These are phyloP conservation scores for Trachymyrmex cornetzi DNA, from an alignment of 1,140 invertebrate genomes.

Conservation along the genomic window DNA sequence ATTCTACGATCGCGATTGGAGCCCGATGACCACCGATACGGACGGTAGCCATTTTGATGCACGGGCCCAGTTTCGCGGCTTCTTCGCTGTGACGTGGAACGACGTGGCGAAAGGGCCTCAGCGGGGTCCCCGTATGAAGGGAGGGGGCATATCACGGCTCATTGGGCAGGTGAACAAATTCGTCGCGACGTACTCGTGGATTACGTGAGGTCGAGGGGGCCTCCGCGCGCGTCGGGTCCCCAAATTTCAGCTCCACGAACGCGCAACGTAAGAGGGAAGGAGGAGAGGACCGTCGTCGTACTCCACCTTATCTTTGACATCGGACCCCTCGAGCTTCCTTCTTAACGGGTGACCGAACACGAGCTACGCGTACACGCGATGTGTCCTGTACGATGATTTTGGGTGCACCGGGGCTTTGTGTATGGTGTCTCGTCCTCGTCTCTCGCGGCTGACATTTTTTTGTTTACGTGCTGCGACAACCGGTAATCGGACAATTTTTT, in stretches of 20 bases:
- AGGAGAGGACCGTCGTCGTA: conserved; percentile 60
- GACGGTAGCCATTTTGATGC: conserved; percentile 72
- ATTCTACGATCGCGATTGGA: not conserved
- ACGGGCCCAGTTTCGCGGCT: conserved; percentile 68
- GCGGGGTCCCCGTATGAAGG: not conserved
- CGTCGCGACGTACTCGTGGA: conserved; percentile 81
- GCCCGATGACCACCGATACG: conserved; percentile 62
- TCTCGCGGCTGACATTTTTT: conserved; percentile 6
- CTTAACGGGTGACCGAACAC: conserved; percentile 80
- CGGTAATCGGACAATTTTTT: conserved; percentile 20
- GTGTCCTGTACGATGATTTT: conserved; percentile 47
- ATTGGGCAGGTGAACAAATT: conserved; percentile 80
- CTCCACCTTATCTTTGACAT: conserved; percentile 79
- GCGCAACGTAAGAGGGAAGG: conserved; percentile 24
- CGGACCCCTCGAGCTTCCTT: conserved; percentile 78
- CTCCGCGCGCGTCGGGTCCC: conserved; percentile 63
- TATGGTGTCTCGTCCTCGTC: conserved; percentile 18
- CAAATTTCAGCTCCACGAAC: conserved; percentile 66
- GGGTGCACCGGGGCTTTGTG: conserved; percentile 20
- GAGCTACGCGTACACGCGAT: conserved; percentile 68
- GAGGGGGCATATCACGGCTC: conserved; percentile 77
- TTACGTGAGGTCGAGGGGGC: conserved; percentile 70
- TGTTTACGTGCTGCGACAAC: conserved; percentile 25
- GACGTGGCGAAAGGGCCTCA: conserved; percentile 22
- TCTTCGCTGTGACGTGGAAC: conserved; percentile 50